phyloP scores from a whole-genome alignment of 2,113 vertebrate genomes.

The Poeciliopsis occidentalis region DNA sequence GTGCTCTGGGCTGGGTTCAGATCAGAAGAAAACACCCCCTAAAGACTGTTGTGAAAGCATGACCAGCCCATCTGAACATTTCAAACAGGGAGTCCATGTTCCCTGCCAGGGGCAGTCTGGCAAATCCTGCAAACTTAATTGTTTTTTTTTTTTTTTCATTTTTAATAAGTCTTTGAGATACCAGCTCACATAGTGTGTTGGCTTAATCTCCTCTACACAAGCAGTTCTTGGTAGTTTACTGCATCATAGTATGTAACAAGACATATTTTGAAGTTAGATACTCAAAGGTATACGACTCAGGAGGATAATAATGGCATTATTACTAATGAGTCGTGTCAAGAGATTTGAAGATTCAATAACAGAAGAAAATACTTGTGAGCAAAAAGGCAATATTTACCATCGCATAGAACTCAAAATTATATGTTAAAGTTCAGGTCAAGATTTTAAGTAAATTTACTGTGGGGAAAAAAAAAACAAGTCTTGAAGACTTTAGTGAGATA shows the following conservation, averaged over 20 bases:
- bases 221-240: background rate
- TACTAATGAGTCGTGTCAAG: too few relatives aligned
- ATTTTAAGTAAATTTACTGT: background rate
- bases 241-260: background rate
- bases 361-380: too few relatives aligned
- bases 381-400: too few relatives aligned
- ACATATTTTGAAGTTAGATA: background rate
- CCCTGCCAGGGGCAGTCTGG: slow-evolving; percentile 26
- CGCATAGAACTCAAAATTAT: too few relatives aligned
- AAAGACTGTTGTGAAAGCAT: slow-evolving; percentile 52
- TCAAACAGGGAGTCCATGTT: slow-evolving; percentile 33
- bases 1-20: slow-evolving; percentile 40
- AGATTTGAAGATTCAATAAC: too few relatives aligned
- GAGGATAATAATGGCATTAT: too few relatives aligned
- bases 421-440: background rate
- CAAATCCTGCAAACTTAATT: slow-evolving; percentile 25
- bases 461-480: background rate
- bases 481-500: too few relatives aligned
- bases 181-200: background rate
- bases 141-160: slow-evolving; percentile 2
- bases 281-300: too few relatives aligned
- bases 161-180: background rate
- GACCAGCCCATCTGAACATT: slow-evolving; percentile 53
- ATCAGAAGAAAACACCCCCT: slow-evolving; percentile 48
- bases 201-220: background rate